Evolutionary conservation across 2,797 vertebrate species (phyloP).

Genomic region (Myotis pilosus): DNA sequence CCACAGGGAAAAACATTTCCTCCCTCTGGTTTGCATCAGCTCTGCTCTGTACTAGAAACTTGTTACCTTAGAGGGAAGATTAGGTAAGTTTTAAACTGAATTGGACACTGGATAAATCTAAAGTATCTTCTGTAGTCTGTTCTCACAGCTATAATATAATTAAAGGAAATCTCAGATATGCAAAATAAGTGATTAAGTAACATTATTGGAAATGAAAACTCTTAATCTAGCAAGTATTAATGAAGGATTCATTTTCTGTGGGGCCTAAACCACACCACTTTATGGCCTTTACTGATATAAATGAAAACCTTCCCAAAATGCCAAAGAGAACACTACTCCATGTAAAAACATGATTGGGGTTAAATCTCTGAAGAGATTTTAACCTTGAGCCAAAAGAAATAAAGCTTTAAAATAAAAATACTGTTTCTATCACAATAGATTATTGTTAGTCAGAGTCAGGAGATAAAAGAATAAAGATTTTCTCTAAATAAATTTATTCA

Average conservation of each 20-base stretch:
- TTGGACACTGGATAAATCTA: not conserved
- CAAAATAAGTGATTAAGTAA: not conserved
- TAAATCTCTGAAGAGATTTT: constrained; percentile 17
- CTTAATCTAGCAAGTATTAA: constrained; percentile 71
- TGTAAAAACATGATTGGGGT: not conserved
- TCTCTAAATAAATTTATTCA: constrained; percentile 1
- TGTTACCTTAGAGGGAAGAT: not conserved
- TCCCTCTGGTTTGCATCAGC: not conserved
- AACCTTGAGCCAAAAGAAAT: not conserved
- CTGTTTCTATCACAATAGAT: not conserved
- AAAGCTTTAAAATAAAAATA: constrained; percentile 8
- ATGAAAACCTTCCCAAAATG: constrained; percentile 40
- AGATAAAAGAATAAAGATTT: not conserved
- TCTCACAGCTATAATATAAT: constrained; percentile 36
- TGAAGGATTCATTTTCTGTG: constrained; percentile 61
- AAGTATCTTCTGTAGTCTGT: not conserved
- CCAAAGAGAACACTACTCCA: not conserved
- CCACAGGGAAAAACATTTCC: not conserved
- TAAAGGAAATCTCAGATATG: constrained; percentile 64
- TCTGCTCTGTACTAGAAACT: not conserved
- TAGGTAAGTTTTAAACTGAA: not conserved
- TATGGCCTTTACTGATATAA: constrained; percentile 55
- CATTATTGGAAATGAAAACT: not conserved
- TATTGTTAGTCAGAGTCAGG: not conserved
- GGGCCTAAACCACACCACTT: constrained; percentile 5